phyloP scores from a whole-genome alignment of 1,140 invertebrate species.

The Scaptodrosophila lebanonensis region DNA sequence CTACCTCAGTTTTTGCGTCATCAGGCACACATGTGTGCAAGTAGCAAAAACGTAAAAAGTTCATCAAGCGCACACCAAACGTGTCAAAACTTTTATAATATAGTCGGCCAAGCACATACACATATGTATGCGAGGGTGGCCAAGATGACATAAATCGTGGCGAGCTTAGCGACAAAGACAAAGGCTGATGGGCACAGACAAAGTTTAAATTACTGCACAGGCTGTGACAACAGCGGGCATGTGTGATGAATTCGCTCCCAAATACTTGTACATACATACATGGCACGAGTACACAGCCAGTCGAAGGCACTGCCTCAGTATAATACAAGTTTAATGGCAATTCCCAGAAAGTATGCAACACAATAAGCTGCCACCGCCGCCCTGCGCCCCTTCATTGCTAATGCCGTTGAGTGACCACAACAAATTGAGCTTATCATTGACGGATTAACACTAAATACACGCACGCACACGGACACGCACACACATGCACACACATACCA shows the following conservation, averaged over 20 bases:
- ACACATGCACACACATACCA: too few species aligned
- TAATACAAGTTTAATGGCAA: slow-evolving; percentile 63
- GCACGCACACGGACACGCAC: slow-evolving; percentile 31
- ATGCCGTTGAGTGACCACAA: slow-evolving; percentile 71
- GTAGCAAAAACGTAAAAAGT: slow-evolving; percentile 52
- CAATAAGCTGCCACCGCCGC: slow-evolving; percentile 12
- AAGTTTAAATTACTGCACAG: slow-evolving; percentile 73
- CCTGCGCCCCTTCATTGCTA: slow-evolving; percentile 19
- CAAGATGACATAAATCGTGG: slow-evolving; percentile 46
- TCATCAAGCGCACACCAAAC: slow-evolving; percentile 64
- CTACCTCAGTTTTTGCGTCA: slow-evolving; percentile 33
- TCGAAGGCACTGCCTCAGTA: background rate
- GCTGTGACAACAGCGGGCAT: slow-evolving; percentile 51
- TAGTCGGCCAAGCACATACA: slow-evolving; percentile 53
- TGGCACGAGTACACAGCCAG: background rate
- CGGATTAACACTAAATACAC: slow-evolving; percentile 73
- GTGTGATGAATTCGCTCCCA: slow-evolving; percentile 43
- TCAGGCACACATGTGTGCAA: slow-evolving; percentile 61
- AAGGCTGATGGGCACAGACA: slow-evolving; percentile 33
- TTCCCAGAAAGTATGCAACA: slow-evolving; percentile 45
- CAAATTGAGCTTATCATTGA: slow-evolving; percentile 76
- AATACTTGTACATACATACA: background rate
- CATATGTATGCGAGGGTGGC: slow-evolving; percentile 28
- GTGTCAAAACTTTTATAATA: slow-evolving; percentile 72
- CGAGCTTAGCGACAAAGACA: slow-evolving; percentile 16